Base-by-base conservation (phyloP, 2,888 invertebrate genomes). In the Euplexia lucipara region DNA sequence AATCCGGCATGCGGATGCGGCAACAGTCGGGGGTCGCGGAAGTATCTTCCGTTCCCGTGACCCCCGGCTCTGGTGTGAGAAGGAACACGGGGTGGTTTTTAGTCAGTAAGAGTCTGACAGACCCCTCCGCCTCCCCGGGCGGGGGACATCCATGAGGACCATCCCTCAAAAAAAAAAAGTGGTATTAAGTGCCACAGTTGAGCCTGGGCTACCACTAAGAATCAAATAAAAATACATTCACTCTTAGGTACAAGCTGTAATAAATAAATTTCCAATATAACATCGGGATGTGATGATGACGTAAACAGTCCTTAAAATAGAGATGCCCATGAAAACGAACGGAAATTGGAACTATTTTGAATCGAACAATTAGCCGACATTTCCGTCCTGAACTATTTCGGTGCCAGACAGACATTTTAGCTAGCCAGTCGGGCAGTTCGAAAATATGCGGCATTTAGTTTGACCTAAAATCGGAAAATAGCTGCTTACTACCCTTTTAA, bases 401-500 rank as follows among this genome's bases (percentile, higher is more conserved):
- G 70, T 22, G 9, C 10, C n/a, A 48, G 45, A 45, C 58, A 30
- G 54, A 26, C 35, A 62, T 58, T 70, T 51, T 26, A 32, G 39
- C 39, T 7, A 9, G 10, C 10, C 18, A 44, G 10, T 22, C 34
- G 5, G 32, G 9, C 8, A 14, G 32, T 26, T 1, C 22, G 14
- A 26, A 60, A 60, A 64, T 60, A 42, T 42, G 42, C 53, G 74
- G 16, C 41, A 63, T 75, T 75, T 48, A 44, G 41, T 14, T 16
- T 68, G 64, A 53, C 51, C 44, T 73, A 7, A 45, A 34, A 57
- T 39, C 10, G 30, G 14, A 8, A 26, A 59, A 30, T 58, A 42
- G 14, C 7, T 22, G 7, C 22, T 14, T 30, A 35, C 3, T 6
- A 30, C 16, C 16, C 18, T 67, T 30, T 14, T 7, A 30, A 20